Evolutionary conservation across 2,888 invertebrate genomes (phyloP).

Genomic region (Masnerella sp.): DNA sequence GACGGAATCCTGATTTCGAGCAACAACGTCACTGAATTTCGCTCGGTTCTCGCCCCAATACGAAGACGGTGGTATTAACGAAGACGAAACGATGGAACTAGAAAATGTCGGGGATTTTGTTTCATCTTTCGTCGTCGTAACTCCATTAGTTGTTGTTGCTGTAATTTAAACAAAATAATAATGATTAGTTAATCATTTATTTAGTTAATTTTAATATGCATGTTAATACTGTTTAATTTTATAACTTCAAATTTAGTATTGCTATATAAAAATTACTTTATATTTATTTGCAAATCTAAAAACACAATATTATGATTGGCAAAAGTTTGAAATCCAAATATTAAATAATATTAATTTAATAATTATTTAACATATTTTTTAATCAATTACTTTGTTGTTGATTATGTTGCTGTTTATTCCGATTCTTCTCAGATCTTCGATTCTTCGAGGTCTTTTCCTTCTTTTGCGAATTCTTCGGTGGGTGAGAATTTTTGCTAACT

Average conservation of each 20-base stretch:
- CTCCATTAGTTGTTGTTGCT: slow-evolving; percentile 63
- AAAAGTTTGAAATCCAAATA: no score
- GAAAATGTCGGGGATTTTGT: slow-evolving; percentile 49
- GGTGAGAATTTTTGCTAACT: slow-evolving; percentile 68
- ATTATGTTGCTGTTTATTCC: slow-evolving; percentile 63
- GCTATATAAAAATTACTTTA: no score
- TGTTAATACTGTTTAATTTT: no score
- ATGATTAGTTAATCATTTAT: neutral
- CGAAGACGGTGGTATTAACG: slow-evolving; percentile 73
- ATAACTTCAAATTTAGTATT: no score
- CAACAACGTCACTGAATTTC: slow-evolving; percentile 82
- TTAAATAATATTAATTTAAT: neutral
- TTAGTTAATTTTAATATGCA: no score
- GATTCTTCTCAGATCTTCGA: slow-evolving; percentile 70
- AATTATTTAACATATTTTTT: neutral
- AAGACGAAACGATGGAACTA: slow-evolving; percentile 61
- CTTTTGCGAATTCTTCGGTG: slow-evolving; percentile 69
- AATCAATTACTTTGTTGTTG: slow-evolving; percentile 38
- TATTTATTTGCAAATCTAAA: no score
- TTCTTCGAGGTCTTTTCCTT: slow-evolving; percentile 74
- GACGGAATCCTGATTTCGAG: slow-evolving; percentile 78
- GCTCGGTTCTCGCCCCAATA: slow-evolving; percentile 80
- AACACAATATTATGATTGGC: no score
- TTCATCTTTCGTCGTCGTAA: slow-evolving; percentile 62
- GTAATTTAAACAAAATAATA: slow-evolving; percentile 14